Base-by-base conservation (phyloP, 2,888 invertebrate species). In the Argynnis bischoffii region DNA sequence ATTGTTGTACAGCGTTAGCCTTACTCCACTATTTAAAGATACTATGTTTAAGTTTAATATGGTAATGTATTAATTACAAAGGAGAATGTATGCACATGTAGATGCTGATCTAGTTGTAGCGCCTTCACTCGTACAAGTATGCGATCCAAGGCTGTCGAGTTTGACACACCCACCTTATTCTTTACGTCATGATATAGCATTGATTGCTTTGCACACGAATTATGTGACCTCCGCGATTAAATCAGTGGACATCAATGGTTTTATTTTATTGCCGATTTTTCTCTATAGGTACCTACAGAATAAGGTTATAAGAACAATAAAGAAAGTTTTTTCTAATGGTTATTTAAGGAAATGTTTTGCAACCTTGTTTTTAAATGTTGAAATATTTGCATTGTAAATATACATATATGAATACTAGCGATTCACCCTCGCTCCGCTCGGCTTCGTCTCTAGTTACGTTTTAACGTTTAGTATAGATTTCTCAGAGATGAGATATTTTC, bases 81-180 rank as follows among this genome's bases (percentile, higher is more conserved):
- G 47, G 54, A 51, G 64, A 60, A 69, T 55, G 59, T 31, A 67
- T 47, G 51, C 46, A 26, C 55, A 55, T 46, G 66, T 67, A 35
- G 8, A 18, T 67, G 47, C 41, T 63, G 57, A 18, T 63, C 64
- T 57, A 69, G 53, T 63, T 67, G 35, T 64, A 46, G 31, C 57
- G 67, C 71, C 55, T 71, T 71, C 71, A 71, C 71, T 67, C 55
- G 59, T 26, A 55, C 51, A 18, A 55, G 64, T 60, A 64, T 35
- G 48, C 55, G 60, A 69, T 63, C 66, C 74, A 74, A 75, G 76
- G 75, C 69, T 66, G 59, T 64, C 72, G n/a, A 56, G 68, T 73
- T 69, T 70, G 75, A 68, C 72, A 71, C 71, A 61, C 73, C 73
- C 72, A 70, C 72, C 69, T 72, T 69, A 61, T 69, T 63, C 65